Evolutionary conservation across 2,113 vertebrate genomes (phyloP), one percentile per base, ranked within the genome.

Genomic region (Micromys minutus): DNA sequence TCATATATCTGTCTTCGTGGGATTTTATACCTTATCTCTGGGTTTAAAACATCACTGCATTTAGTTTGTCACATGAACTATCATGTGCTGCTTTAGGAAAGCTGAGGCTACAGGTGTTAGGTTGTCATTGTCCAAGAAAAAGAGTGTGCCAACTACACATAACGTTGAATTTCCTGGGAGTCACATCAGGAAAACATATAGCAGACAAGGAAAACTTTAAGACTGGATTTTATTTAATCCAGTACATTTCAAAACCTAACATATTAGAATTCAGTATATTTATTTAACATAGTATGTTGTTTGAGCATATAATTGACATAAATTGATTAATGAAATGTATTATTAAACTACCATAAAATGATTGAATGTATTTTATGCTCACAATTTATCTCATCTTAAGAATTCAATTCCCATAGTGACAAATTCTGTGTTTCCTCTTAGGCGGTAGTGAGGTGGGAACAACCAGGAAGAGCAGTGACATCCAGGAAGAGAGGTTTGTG

Each of bases 91-190:
- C 24, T n/a, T 9, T 79, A 19, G 22, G 69, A n/a, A 79, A 24
- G 69, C 6, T n/a, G 57, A 91, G 36, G 50, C 36, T 13, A 10
- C 22, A 17, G 34, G 39, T 26, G 67, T 36, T 76, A 42, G 50
- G 55, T n/a, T 26, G 52, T 9, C 45, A 63, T 21, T 63, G 3
- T 61, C 61, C 22, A 50, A 24, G 21, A 81, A n/a, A 87, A 81
- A 79, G 17, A 69, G 12, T 13, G 52, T 55, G 11, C 7, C 10
- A 94, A n/a, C 50, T 47, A 67, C 4, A 26, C 11, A 34, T 59
- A 88, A 86, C 63, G 88, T 88, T 61, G 63, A 7, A n/a, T 92
- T 93, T 93, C 91, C 87, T 74, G 36, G 3, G 10, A 31, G 36
- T 80, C 31, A 76, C 39, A 69, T 91, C 87, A 11, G 50, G 83